Evolutionary conservation across 2,888 invertebrate genomes (phyloP).

Genomic region (Anodontia alba): DNA sequence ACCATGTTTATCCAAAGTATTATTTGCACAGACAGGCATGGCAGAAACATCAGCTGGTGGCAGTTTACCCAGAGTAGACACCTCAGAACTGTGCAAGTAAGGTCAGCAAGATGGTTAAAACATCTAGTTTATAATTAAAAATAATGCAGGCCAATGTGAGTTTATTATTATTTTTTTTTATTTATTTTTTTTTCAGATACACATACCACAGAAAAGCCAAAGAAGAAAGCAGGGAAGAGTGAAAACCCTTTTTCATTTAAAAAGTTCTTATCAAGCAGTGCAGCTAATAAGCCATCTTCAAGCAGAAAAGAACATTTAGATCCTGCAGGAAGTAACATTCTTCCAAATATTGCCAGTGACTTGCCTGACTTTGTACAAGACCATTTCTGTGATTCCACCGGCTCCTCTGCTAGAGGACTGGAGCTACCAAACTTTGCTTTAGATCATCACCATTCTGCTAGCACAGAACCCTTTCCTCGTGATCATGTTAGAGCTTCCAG

Average conservation of each 20-base stretch:
- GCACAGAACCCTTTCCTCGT: not conserved
- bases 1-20: too few species aligned
- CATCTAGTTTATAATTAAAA: too few species aligned
- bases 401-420: conserved; percentile 46
- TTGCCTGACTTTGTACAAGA: conserved; percentile 84
- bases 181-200: too few species aligned
- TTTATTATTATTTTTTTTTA: too few species aligned
- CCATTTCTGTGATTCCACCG: conserved; percentile 69
- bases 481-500: not conserved
- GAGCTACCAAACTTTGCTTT: conserved; percentile 78
- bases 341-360: conserved; percentile 77
- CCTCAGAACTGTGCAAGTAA: too few species aligned
- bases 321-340: not conserved
- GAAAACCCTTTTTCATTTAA: conserved; percentile 84
- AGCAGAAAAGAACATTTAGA: not conserved
- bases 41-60: too few species aligned
- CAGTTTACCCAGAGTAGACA: too few species aligned
- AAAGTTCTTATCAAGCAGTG: conserved; percentile 75
- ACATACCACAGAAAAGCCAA: conserved; percentile 35
- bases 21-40: too few species aligned
- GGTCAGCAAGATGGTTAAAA: too few species aligned
- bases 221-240: conserved; percentile 72
- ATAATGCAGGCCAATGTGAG: too few species aligned
- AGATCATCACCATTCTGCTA: conserved; percentile 3
- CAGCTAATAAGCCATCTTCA: conserved; percentile 28